Conservation (phyloP, 2,888 invertebrate genomes). For the Stegophylla sp. region DNA sequence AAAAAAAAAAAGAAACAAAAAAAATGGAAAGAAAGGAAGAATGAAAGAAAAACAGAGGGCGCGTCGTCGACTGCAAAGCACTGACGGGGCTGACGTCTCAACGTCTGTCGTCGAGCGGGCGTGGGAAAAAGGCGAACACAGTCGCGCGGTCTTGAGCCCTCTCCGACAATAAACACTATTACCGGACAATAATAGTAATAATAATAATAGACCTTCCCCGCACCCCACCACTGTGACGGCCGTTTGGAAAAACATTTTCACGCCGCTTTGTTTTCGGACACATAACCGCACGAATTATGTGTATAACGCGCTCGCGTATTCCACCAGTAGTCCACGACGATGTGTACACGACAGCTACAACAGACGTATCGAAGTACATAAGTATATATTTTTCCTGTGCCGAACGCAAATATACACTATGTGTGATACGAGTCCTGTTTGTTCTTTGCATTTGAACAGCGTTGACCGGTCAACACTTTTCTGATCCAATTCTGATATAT, state of each 20-base stretch:
- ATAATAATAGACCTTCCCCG: not conserved
- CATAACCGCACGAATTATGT: no score
- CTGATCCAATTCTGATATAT: no score
- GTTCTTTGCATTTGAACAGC: no score
- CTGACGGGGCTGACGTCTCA: not conserved
- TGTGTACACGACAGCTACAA: not conserved
- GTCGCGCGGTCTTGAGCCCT: not conserved
- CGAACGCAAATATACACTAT: no score
- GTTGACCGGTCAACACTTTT: no score
- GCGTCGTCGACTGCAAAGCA: not conserved
- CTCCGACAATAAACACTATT: conserved; percentile 24
- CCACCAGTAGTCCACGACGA: not conserved
- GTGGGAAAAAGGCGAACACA: conserved; percentile 9
- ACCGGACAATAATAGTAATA: not conserved
- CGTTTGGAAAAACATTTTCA: conserved; percentile 19
- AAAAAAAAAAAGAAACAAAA: not conserved
- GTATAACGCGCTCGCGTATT: not conserved
- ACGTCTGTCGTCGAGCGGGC: conserved; percentile 25
- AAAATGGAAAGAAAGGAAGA: not conserved
- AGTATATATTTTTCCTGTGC: no score
- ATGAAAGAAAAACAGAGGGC: not conserved
- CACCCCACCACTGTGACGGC: not conserved
- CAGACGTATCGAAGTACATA: no score
- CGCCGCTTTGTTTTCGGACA: not conserved
- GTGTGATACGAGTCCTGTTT: no score